Evolutionary conservation across 2,888 invertebrate species (phyloP).

Genomic region (Thysanoteuthis rhombus): DNA sequence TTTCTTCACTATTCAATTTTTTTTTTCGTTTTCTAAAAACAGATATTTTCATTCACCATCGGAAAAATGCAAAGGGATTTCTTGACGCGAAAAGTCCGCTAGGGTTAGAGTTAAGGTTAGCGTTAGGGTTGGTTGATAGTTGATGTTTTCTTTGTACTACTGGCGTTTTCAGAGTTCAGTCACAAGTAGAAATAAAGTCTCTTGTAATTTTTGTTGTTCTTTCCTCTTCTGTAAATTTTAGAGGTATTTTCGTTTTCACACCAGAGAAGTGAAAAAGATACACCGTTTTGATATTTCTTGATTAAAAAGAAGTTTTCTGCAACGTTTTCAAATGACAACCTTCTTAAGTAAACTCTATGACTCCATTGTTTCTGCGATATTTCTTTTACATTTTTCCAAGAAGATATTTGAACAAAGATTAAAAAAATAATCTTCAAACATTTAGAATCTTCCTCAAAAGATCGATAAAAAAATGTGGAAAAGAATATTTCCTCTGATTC

Average conservation of each 20-base stretch:
- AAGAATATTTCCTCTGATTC: not conserved
- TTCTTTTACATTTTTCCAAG: not conserved
- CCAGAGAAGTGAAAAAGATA: not conserved
- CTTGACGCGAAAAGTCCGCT: too few species aligned
- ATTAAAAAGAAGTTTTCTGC: not conserved
- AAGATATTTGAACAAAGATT: not conserved
- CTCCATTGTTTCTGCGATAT: not conserved
- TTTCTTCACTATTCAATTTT: too few species aligned
- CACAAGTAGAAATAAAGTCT: not conserved
- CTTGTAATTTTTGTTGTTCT: not conserved
- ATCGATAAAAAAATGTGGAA: not conserved
- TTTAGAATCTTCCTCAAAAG: not conserved
- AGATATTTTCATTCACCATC: too few species aligned
- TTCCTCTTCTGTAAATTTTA: not conserved
- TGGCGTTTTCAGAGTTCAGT: too few species aligned
- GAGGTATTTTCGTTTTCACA: not conserved
- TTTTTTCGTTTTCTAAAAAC: too few species aligned
- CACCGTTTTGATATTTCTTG: not conserved
- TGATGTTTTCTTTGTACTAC: too few species aligned
- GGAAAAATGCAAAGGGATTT: too few species aligned
- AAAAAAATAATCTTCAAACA: not conserved
- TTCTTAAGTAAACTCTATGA: not conserved
- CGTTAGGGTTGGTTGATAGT: too few species aligned
- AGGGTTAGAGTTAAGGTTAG: too few species aligned
- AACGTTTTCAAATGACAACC: not conserved